Evolutionary conservation across 2,797 vertebrate species (phyloP).

Genomic region (Lacerta agilis): DNA sequence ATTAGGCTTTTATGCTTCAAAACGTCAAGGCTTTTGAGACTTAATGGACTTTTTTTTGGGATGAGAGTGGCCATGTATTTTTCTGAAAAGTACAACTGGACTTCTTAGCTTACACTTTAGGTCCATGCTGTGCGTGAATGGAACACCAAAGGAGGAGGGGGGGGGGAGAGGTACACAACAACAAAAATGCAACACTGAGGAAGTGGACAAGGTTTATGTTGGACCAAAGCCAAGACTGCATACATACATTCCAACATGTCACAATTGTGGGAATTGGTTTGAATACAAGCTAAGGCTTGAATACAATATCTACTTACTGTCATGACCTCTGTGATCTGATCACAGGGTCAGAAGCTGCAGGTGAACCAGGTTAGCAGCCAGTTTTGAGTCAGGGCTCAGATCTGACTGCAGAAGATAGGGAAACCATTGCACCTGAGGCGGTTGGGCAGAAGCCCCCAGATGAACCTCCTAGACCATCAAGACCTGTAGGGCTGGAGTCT

Average conservation of each 20-base stretch:
- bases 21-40: conserved; percentile 74
- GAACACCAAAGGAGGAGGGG: conserved; percentile 67
- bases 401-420: too few relatives aligned
- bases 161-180: background rate
- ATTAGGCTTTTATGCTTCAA: conserved; percentile 81
- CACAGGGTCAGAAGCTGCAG: too few relatives aligned
- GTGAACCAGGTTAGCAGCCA: too few relatives aligned
- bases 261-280: background rate
- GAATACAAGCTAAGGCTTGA: too few relatives aligned
- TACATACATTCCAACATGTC: background rate
- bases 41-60: conserved; percentile 77
- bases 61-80: conserved; percentile 72
- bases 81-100: conserved; percentile 69
- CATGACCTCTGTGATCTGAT: too few relatives aligned
- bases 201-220: background rate
- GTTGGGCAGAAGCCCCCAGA: too few relatives aligned
- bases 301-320: too few relatives aligned
- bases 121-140: conserved; percentile 77
- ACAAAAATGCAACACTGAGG: conserved; percentile 39
- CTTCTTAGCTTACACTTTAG: conserved; percentile 71
- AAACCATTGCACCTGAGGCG: too few relatives aligned
- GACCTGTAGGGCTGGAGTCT: too few relatives aligned
- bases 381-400: too few relatives aligned
- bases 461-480: too few relatives aligned
- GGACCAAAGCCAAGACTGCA: background rate